Base-by-base conservation (phyloP, 1,140 invertebrate species). In the Campodea augens region DNA sequence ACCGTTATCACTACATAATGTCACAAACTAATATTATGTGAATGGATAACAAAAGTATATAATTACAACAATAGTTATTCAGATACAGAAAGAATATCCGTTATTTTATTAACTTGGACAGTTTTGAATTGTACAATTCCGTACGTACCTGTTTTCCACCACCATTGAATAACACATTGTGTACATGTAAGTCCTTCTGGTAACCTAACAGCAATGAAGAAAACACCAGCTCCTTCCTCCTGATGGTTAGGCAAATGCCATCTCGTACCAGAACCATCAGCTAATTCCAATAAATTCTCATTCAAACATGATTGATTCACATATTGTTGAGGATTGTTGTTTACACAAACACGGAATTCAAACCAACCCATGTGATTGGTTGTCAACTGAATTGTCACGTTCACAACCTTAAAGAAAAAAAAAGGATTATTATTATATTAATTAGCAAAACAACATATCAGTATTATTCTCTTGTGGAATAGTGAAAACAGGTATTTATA, bases 131-230 rank as follows among this genome's bases (percentile, higher is more conserved):
- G n/a, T n/a, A n/a, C n/a, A n/a, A n/a, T n/a, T n/a, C n/a, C n/a
- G 41, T 5, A 22, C 21, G 48, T 54, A 60, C 62, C 63, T 25
- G 58, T 58, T 23, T 54, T 49, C 46, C 63, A 66, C 43, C 55
- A 58, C 64, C 64, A 66, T 45, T 62, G 61, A 13, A 66, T 49
- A 5, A 66, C 57, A 51, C 64, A 66, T 15, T 58, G 49, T 12
- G 54, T 39, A 46, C 64, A 66, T 1, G 50, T 51, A 2, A 64
- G 24, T 5, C 46, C 52, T 10, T 25, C 0, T 2, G 63, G 60
- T 13, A 60, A 41, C 39, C 49, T 45, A 0, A 61, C 42, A 19
- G 53, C 42, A 2, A 55, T 43, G 0, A 45, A 19, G 21, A 52
- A 56, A 12, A 49, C 39, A 10, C 50, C 51, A 19, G 43, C 39